Percentiles rank a stretch among this genome's conserved stretches.
These are phyloP conservation scores for Cossypha dichroa DNA, from an alignment of 2,797 vertebrate species.

Conservation along the genomic window DNA sequence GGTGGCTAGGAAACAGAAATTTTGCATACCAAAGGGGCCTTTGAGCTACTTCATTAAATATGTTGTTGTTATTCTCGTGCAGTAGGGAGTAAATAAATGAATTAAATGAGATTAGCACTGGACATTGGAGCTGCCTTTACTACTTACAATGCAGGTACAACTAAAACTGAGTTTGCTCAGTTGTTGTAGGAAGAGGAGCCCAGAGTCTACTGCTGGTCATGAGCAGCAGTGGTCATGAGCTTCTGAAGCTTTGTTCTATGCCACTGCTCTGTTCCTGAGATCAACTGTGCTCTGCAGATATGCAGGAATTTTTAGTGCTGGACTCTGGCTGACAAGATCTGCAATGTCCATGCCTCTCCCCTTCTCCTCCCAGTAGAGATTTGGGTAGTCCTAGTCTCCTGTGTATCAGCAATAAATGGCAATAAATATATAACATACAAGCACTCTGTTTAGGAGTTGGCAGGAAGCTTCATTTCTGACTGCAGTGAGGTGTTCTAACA, in stretches of 20 bases:
- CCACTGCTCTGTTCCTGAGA: neutral
- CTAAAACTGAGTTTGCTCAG: neutral
- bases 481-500: neutral
- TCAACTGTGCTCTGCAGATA: neutral
- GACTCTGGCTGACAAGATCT: neutral
- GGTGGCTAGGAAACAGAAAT: neutral
- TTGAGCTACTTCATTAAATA: neutral
- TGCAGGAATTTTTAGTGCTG: slow-evolving; percentile 35
- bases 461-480: neutral
- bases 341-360: neutral
- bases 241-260: neutral
- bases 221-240: neutral
- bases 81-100: neutral
- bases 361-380: neutral
- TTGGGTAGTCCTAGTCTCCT: neutral
- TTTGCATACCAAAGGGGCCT: neutral
- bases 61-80: neutral
- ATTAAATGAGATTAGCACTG: neutral
- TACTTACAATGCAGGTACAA: neutral
- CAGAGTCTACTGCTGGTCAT: neutral
- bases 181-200: neutral
- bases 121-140: neutral
- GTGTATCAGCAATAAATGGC: neutral
- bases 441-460: neutral
- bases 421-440: neutral